These are phyloP conservation scores for Ashinkailepas kermadecensis DNA, from an alignment of 2,888 invertebrate genomes.

Conservation along the genomic window DNA sequence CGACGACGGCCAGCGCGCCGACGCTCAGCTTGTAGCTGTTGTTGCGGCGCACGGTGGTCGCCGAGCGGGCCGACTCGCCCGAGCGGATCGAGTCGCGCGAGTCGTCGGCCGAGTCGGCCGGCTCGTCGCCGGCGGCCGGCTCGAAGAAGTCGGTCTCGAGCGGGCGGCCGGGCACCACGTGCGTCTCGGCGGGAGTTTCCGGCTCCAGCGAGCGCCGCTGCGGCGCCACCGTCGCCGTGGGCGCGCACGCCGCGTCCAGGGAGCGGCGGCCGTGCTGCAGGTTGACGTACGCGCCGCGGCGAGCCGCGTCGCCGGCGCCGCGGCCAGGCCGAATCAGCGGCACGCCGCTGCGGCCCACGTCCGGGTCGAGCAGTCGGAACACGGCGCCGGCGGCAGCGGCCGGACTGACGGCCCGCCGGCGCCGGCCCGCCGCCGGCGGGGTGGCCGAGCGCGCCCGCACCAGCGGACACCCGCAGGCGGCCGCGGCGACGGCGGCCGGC, in stretches of 20 bases:
- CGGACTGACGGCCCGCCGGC: neutral
- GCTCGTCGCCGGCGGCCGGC: neutral
- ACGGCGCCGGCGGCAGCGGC: neutral
- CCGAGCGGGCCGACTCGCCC: neutral
- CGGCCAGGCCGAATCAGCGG: neutral
- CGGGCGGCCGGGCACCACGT: neutral
- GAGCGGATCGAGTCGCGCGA: slow-evolving; percentile 6
- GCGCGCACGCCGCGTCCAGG: neutral
- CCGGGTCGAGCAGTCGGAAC: neutral
- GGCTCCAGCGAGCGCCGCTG: neutral
- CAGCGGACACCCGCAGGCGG: neutral
- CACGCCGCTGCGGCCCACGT: neutral
- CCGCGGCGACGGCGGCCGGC: neutral
- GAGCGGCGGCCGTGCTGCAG: slow-evolving; percentile 22
- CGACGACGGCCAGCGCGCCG: neutral
- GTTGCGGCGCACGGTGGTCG: slow-evolving; percentile 10
- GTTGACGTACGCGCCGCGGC: slow-evolving; percentile 33
- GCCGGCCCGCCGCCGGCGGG: neutral
- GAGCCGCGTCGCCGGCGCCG: slow-evolving; percentile 26
- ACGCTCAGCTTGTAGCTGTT: slow-evolving; percentile 19
- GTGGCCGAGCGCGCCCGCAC: neutral
- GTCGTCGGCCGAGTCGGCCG: neutral
- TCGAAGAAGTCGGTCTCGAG: slow-evolving; percentile 8
- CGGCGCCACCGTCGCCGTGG: neutral
- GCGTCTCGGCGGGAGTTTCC: neutral